Base-by-base conservation (phyloP, 2,113 vertebrate species). In the Thryonomys swinderianus region DNA sequence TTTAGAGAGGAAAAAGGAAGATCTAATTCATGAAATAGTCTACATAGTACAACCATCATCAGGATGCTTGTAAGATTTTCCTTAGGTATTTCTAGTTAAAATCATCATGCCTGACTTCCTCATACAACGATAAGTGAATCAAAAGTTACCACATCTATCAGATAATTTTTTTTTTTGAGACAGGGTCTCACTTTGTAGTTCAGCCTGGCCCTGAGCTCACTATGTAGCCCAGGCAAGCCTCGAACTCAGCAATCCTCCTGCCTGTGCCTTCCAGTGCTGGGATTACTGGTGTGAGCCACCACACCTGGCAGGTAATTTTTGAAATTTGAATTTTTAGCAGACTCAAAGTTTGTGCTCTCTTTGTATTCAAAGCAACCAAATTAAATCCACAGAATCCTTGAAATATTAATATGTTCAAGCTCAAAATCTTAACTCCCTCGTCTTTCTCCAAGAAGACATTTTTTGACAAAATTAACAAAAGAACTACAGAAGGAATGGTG, bases 291-390 rank as follows among this genome's bases (percentile, higher is more conserved):
- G n/a, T n/a, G n/a, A n/a, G n/a, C n/a, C n/a, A n/a, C n/a, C n/a
- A n/a, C n/a, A n/a, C n/a, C n/a, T n/a, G n/a, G n/a, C 8, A 61
- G 48, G 27, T 37, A 8, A 85, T 20, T 85, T 27, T 85, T 84
- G 42, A 30, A 1, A 79, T 78, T 61, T 73, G 18, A 82, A 83
- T 16, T 79, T 5, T 69, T 40, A 78, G 74, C 25, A 55, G 57
- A 85, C 32, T 80, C 74, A 66, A 53, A 79, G 8, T 85, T 51
- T 48, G 37, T 88, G 5, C 1, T 76, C 1, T 62, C 11, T 51
- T 96, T 81, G 42, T 91, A 18, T 27, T 71, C 32, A 92, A 92
- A 95, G 27, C 55, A 85, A 59, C 9, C 42, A 42, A 87, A 55
- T 45, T 74, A 79, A 85, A 83, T 66, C 17, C 25, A 80, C 11